Conservation (phyloP, 2,113 vertebrate genomes). For the Urocynchramus pylzowi region DNA sequence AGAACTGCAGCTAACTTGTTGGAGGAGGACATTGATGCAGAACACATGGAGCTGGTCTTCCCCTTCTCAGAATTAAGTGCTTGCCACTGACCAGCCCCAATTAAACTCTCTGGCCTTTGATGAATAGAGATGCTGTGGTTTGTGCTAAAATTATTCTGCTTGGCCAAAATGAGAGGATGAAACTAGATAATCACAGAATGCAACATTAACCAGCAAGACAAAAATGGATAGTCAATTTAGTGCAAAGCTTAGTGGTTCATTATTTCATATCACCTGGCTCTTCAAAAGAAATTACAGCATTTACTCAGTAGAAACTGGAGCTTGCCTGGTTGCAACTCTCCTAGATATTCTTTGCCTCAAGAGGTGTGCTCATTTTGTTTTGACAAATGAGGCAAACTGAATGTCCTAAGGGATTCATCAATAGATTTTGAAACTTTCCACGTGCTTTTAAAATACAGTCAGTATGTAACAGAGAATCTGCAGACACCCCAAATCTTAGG, state of each 20-base stretch:
- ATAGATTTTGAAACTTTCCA: not conserved
- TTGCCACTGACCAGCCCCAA: not conserved
- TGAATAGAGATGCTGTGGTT: not conserved
- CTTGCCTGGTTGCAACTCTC: not conserved
- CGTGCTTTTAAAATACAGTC: not conserved
- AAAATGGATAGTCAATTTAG: slow-evolving; percentile 36
- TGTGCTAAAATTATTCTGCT: not conserved
- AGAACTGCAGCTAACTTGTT: not conserved
- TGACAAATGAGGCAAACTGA: not conserved
- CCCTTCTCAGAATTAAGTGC: not conserved
- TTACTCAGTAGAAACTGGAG: not conserved
- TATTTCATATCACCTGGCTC: slow-evolving; percentile 33
- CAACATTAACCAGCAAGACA: slow-evolving; percentile 36
- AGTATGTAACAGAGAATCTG: not conserved
- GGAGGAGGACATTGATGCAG: not conserved
- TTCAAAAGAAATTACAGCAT: slow-evolving; percentile 7
- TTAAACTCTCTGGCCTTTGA: not conserved
- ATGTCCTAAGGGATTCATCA: not conserved
- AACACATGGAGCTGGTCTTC: not conserved
- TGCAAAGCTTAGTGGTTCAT: slow-evolving; percentile 32
- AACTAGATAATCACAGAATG: slow-evolving; percentile 31
- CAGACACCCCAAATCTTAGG: not conserved
- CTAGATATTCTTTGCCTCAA: not conserved
- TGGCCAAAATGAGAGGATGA: not conserved
- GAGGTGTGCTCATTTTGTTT: not conserved